phyloP scores from a whole-genome alignment of 2,888 invertebrate species.

The Hipparchia semele region DNA sequence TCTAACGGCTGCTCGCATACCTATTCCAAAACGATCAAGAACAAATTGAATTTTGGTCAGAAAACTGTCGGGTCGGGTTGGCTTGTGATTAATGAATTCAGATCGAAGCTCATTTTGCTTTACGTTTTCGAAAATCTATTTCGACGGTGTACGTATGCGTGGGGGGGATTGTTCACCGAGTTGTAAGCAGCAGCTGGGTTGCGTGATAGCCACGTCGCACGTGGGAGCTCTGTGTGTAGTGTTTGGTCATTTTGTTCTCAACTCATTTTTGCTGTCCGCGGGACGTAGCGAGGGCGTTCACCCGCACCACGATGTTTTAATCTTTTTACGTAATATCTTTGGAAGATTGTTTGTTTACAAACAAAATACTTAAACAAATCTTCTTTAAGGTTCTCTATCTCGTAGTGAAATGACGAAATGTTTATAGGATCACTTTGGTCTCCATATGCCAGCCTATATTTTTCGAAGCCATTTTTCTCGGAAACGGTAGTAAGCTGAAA shows the following conservation, averaged over 20 bases:
- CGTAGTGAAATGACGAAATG: background rate
- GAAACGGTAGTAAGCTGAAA: too few species aligned
- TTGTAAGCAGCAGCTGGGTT: conserved; percentile 20
- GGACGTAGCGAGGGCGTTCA: conserved; percentile 51
- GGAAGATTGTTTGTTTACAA: background rate
- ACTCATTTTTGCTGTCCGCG: conserved; percentile 49
- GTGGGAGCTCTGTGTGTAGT: background rate
- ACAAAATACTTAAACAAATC: background rate
- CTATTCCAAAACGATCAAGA: too few species aligned
- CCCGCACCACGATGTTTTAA: conserved; percentile 53
- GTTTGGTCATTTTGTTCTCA: conserved; percentile 41
- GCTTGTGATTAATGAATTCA: too few species aligned
- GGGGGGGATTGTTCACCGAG: background rate
- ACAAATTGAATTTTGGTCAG: too few species aligned
- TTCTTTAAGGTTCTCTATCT: background rate
- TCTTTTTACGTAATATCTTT: conserved; percentile 49
- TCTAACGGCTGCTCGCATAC: too few species aligned
- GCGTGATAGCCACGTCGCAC: conserved; percentile 33
- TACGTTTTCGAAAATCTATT: background rate
- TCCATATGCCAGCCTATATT: too few species aligned
- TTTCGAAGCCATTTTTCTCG: too few species aligned
- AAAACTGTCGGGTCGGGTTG: too few species aligned
- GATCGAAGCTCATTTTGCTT: too few species aligned
- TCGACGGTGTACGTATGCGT: background rate
- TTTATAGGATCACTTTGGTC: too few species aligned